Evolutionary conservation across 2,113 vertebrate genomes (phyloP), one percentile per base, ranked within the genome.

Genomic region (Turnix velox): DNA sequence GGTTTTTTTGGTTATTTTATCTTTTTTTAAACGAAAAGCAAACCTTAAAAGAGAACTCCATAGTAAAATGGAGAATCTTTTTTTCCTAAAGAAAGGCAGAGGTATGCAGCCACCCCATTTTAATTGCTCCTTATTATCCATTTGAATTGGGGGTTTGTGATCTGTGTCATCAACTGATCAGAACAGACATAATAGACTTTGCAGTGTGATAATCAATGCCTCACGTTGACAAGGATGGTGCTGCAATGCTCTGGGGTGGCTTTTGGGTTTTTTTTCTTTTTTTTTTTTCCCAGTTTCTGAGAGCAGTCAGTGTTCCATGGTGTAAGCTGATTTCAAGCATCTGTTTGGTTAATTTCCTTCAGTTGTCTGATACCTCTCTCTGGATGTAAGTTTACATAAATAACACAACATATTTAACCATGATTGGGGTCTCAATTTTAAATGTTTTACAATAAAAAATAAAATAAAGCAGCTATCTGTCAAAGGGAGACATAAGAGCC

Each of bases 201-300:
- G 35, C 62, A 42, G 35, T 42, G 1, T 1, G 61, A 45, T 13
- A 42, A 74, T 52, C 12, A 73, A 61, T 11, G 6, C 14, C 35
- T 69, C 7, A 1, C 14, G 22, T 18, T 57, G 17, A 4, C 42
- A 18, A 0, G 2, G 1, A 5, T 30, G 43, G 23, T 49, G 57
- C 72, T 76, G 35, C 23, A 2, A 4, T 6, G 20, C 52, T 45
- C 45, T 22, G 30, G 10, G 46, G 4, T 69, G 27, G 9, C 12
- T 13, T 22, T 33, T 30, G 14, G 54, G 25, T 25, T 65, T 31
- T 62, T 10, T 12, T 22, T 58, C 9, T 30, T 11, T 39, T 28
- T 31, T 4, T 19, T 43, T 37, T 25, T 45, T 33, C 37, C 0
- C 25, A n/a, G 22, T 18, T 69, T 59, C 6, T 49, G 57, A 40